These are phyloP conservation scores for Rhizomys pruinosus DNA, from an alignment of 2,113 vertebrate species.

Conservation along the genomic window DNA sequence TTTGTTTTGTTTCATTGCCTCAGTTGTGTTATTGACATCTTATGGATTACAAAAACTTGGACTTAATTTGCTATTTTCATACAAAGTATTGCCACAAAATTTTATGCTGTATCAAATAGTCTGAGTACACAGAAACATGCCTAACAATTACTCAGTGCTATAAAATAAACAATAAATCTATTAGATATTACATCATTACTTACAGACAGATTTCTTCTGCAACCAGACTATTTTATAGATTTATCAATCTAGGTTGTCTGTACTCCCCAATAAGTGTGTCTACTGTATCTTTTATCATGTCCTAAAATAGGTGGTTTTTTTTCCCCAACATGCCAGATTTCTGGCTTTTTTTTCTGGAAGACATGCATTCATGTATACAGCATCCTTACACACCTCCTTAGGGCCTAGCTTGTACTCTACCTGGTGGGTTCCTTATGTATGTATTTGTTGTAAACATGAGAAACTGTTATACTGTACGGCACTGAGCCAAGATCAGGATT, in stretches of 20 bases:
- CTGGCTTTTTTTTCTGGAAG: neutral
- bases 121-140: neutral
- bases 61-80: conserved; percentile 19
- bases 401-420: neutral
- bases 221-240: neutral
- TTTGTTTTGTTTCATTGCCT: neutral
- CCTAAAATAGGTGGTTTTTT: neutral
- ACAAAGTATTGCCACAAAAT: neutral
- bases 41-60: neutral
- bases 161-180: conserved; percentile 19
- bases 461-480: neutral
- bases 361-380: neutral
- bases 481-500: neutral
- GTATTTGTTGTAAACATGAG: neutral
- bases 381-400: neutral
- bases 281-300: neutral
- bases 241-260: neutral
- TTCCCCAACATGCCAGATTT: neutral
- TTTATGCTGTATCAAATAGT: neutral
- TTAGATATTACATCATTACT: neutral
- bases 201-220: neutral
- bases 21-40: neutral
- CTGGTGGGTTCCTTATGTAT: neutral
- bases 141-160: neutral
- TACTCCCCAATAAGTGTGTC: neutral